These are phyloP conservation scores for Drosophila navojoa DNA, from an alignment of 1,140 invertebrate genomes.

Conservation along the genomic window DNA sequence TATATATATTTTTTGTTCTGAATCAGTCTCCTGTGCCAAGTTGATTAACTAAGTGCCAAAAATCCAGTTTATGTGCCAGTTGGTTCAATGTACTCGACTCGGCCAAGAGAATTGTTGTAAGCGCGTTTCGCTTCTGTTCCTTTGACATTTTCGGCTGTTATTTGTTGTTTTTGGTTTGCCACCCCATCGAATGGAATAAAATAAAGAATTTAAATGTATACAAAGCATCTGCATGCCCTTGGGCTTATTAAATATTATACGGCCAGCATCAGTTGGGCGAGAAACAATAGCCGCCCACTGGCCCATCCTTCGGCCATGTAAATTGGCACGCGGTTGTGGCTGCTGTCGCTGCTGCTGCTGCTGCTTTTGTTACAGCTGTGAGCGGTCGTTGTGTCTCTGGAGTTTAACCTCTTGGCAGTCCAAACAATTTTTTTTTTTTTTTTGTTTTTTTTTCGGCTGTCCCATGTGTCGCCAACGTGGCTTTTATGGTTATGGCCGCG, in stretches of 20 bases:
- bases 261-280: conserved; percentile 35
- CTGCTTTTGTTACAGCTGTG: conserved; percentile 42
- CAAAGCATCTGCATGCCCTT: conserved; percentile 70
- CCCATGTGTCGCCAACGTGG: conserved; percentile 78
- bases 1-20: conserved; percentile 21
- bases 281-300: conserved; percentile 33
- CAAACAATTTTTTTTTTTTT: conserved; percentile 27
- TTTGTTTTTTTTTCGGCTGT: conserved; percentile 32
- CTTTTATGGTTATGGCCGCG: conserved; percentile 79
- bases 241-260: conserved; percentile 73
- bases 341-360: neutral
- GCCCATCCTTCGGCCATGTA: conserved; percentile 40
- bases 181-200: conserved; percentile 50
- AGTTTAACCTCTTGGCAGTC: conserved; percentile 76
- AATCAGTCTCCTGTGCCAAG: conserved; percentile 43
- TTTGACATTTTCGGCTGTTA: conserved; percentile 5
- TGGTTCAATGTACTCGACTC: conserved; percentile 13
- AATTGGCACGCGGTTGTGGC: conserved; percentile 61
- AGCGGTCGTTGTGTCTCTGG: conserved; percentile 55
- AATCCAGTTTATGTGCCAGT: conserved; percentile 6
- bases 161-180: conserved; percentile 6
- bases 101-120: neutral
- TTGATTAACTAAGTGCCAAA: conserved; percentile 60
- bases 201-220: conserved; percentile 71
- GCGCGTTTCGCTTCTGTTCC: conserved; percentile 9